These are phyloP conservation scores for Cirrhinus molitorella DNA, from an alignment of 2,797 vertebrate genomes.

Conservation along the genomic window DNA sequence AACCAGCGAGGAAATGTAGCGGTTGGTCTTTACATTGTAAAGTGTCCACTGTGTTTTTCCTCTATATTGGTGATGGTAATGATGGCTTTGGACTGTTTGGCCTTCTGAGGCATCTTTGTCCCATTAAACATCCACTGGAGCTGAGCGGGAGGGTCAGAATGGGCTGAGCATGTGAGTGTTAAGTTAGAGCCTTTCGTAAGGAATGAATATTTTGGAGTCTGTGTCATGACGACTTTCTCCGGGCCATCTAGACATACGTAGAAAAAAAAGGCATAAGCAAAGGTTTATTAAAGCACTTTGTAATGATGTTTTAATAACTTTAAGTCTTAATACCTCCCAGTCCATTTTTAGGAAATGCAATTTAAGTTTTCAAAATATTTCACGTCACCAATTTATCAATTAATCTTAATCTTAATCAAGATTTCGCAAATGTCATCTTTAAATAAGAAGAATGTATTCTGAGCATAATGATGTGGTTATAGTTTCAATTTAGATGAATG, in stretches of 20 bases:
- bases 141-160: slow-evolving; percentile 66
- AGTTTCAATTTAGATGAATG: background rate
- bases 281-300: background rate
- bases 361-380: background rate
- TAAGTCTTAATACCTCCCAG: background rate
- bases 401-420: no score
- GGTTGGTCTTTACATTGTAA: slow-evolving; percentile 68
- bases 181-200: slow-evolving; percentile 59
- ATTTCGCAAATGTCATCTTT: background rate
- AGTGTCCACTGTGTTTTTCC: background rate
- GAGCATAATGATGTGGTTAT: background rate
- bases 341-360: background rate
- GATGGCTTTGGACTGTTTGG: background rate
- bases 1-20: rapidly evolving
- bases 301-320: background rate
- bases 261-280: background rate
- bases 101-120: rapidly evolving
- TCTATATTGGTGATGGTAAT: slow-evolving; percentile 24
- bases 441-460: background rate
- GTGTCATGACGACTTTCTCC: slow-evolving; percentile 45
- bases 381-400: no score
- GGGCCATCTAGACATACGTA: slow-evolving; percentile 72
- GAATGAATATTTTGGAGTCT: rapidly evolving
- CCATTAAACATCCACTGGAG: slow-evolving; percentile 63
- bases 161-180: slow-evolving; percentile 64